Evolutionary conservation across 1,140 invertebrate species (phyloP).

Genomic region (Archivesica marissinica): DNA sequence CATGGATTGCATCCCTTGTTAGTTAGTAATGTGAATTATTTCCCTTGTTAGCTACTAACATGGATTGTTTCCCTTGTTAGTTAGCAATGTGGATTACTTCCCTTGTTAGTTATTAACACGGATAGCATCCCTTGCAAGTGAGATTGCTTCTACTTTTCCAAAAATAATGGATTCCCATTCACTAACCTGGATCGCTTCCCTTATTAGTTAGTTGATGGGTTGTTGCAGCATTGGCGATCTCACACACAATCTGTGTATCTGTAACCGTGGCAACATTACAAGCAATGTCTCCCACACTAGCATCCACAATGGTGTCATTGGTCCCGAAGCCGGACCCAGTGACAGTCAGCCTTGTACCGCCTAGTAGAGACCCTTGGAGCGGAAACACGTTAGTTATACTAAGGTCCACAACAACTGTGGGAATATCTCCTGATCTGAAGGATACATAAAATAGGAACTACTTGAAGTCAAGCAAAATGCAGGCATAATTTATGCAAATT

Average conservation of each 20-base stretch:
- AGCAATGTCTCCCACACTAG: constrained; percentile 68
- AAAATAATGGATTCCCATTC: too few species aligned
- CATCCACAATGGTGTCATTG: constrained; percentile 58
- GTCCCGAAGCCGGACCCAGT: constrained; percentile 74
- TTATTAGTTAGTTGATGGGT: constrained; percentile 69
- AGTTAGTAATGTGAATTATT: too few species aligned
- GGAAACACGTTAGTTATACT: constrained; percentile 71
- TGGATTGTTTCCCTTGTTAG: too few species aligned
- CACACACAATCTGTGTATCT: constrained; percentile 69
- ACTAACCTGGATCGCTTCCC: constrained; percentile 69
- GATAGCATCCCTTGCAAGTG: too few species aligned
- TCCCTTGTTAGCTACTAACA: too few species aligned
- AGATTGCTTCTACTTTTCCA: too few species aligned
- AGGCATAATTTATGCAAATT: too few species aligned
- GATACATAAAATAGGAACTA: not conserved
- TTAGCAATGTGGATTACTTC: too few species aligned
- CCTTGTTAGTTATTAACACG: too few species aligned
- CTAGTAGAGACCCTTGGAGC: constrained; percentile 70
- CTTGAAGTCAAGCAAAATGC: too few species aligned
- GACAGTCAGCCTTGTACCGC: constrained; percentile 76
- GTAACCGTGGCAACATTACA: constrained; percentile 68
- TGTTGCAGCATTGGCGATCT: constrained; percentile 64
- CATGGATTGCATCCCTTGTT: too few species aligned
- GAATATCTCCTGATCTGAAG: constrained; percentile 37
- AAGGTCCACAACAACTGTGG: constrained; percentile 48